phyloP scores from a whole-genome alignment of 1,140 invertebrate genomes.

The Manduca sexta region DNA sequence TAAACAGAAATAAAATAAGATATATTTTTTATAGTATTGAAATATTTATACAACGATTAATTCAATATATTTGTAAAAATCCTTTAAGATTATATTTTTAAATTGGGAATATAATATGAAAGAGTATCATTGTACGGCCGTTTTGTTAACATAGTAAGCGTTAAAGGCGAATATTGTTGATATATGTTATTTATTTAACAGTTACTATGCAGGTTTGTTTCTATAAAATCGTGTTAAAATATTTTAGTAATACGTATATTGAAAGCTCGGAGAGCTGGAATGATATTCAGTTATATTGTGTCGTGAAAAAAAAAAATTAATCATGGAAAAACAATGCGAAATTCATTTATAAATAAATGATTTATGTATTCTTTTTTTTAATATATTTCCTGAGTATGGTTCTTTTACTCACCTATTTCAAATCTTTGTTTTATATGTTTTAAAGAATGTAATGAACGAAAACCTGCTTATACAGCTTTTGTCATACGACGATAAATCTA shows the following conservation, averaged over 20 bases:
- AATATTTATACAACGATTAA: constrained; percentile 43
- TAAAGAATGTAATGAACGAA: too few relatives aligned
- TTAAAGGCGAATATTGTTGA: constrained; percentile 30
- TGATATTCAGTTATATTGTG: too few relatives aligned
- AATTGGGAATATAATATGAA: constrained; percentile 49
- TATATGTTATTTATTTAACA: constrained; percentile 32
- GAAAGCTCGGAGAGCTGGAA: too few relatives aligned
- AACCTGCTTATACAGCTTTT: neutral
- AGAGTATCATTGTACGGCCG: constrained; percentile 41
- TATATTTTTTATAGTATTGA: neutral
- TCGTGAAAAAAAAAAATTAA: too few relatives aligned
- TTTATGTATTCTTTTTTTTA: too few relatives aligned
- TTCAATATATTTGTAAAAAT: constrained; percentile 55
- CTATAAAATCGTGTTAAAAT: too few relatives aligned
- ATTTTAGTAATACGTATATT: too few relatives aligned
- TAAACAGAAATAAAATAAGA: constrained; percentile 7
- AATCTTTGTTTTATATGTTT: too few relatives aligned
- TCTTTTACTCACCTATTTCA: too few relatives aligned
- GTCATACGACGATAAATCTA: constrained; percentile 46
- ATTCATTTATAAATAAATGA: too few relatives aligned
- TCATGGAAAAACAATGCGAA: too few relatives aligned
- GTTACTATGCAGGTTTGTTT: neutral
- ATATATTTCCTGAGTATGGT: too few relatives aligned
- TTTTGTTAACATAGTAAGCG: constrained; percentile 29
- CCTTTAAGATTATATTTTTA: constrained; percentile 14